Conservation (phyloP, 1,140 invertebrate species). For the Bradynema listronoti region DNA sequence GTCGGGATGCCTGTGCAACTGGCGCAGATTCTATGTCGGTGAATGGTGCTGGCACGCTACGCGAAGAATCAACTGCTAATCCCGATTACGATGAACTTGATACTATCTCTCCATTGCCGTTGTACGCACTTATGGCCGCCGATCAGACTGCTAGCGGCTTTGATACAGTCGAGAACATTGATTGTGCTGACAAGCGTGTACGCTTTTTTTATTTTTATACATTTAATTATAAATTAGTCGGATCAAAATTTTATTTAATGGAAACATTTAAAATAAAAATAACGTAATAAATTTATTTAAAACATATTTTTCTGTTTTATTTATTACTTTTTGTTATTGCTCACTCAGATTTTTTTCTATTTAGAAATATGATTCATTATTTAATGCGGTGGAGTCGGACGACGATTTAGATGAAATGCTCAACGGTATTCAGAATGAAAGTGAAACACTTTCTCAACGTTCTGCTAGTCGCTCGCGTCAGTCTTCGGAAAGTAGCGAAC, state of each 20-base stretch:
- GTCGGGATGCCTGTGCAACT: conserved; percentile 56
- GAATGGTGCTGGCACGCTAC: conserved; percentile 61
- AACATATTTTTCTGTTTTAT: too few relatives aligned
- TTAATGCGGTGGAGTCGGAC: conserved; percentile 58
- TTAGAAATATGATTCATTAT: conserved; percentile 58
- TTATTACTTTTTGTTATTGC: too few relatives aligned
- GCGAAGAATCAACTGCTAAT: conserved; percentile 61
- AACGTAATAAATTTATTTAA: too few relatives aligned
- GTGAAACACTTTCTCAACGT: conserved; percentile 26
- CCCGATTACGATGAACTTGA: conserved; percentile 90
- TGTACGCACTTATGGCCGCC: conserved; percentile 87
- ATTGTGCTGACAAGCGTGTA: conserved; percentile 15
- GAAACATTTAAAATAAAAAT: too few relatives aligned
- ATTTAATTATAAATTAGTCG: not conserved
- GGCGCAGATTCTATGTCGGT: conserved; percentile 65
- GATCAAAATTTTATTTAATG: too few relatives aligned
- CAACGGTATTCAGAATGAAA: conserved; percentile 27
- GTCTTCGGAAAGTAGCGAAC: conserved; percentile 39
- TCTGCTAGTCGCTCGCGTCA: conserved; percentile 25
- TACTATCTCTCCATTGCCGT: conserved; percentile 86
- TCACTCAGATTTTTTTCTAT: conserved; percentile 13
- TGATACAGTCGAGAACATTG: conserved; percentile 22
- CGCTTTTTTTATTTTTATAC: conserved; percentile 12
- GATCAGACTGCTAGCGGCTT: conserved; percentile 65
- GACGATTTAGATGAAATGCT: conserved; percentile 68